Percentiles rank a stretch among this genome's conserved stretches.
These are phyloP conservation scores for Pygmarrhopalites habei DNA, from an alignment of 1,140 invertebrate genomes.

Conservation along the genomic window DNA sequence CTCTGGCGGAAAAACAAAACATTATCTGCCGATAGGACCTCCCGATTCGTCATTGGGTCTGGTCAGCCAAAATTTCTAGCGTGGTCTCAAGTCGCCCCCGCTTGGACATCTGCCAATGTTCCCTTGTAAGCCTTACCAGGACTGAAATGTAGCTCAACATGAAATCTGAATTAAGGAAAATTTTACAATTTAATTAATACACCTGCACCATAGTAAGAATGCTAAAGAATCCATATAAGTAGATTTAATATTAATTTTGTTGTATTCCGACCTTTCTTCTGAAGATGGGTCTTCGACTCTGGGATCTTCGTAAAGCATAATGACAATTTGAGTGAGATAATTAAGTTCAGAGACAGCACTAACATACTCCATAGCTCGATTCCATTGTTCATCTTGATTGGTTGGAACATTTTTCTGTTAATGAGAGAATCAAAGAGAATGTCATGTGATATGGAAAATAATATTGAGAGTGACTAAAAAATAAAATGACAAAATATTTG, in stretches of 20 bases:
- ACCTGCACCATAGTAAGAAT: background rate
- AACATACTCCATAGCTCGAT: constrained; percentile 95
- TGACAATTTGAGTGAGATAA: constrained; percentile 98
- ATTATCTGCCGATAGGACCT: too few relatives aligned
- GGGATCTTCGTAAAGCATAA: constrained; percentile 99
- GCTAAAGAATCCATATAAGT: background rate
- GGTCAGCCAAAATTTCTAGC: too few relatives aligned
- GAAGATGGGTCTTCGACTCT: constrained; percentile 86
- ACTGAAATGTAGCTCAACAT: constrained; percentile 95
- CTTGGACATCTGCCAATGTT: too few relatives aligned
- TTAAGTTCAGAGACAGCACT: constrained; percentile 95
- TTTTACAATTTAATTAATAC: background rate
- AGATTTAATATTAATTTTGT: background rate
- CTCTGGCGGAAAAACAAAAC: too few relatives aligned
- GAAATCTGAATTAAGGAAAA: constrained; percentile 57
- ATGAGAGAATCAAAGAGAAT: constrained; percentile 11
- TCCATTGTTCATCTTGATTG: constrained; percentile 90
- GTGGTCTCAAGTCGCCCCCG: too few relatives aligned
- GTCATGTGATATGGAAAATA: background rate
- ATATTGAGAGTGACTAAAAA: background rate
- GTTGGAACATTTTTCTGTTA: constrained; percentile 5
- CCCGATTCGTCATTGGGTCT: too few relatives aligned
- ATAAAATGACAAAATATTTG: background rate
- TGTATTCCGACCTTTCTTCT: constrained; percentile 58
- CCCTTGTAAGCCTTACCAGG: too few relatives aligned